Evolutionary conservation across 2,888 invertebrate species (phyloP).

Genomic region (Amblyjoppa proteus): DNA sequence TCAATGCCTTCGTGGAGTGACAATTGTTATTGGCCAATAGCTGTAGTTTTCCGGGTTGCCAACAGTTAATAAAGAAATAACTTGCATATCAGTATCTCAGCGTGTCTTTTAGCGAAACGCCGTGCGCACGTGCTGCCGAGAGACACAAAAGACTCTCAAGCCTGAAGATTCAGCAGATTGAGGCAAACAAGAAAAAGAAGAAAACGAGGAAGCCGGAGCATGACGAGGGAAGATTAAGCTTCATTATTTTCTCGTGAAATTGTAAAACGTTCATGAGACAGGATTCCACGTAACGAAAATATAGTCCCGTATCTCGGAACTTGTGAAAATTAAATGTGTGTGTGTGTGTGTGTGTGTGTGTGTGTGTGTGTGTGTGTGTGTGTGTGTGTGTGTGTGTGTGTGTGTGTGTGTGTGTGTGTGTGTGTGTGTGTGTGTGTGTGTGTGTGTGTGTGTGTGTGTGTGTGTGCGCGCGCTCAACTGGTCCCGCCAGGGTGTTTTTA

Average conservation of each 20-base stretch:
- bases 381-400: neutral
- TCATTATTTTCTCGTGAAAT: constrained; percentile 36
- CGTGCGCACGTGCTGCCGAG: constrained; percentile 1
- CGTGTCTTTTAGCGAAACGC: neutral
- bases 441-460: neutral
- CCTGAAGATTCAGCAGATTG: neutral
- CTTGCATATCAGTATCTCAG: neutral
- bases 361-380: too few species aligned
- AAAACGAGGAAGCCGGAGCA: neutral
- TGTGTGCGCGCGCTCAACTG: too few species aligned
- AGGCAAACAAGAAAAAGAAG: neutral
- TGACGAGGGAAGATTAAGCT: constrained; percentile 6
- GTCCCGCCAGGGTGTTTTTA: neutral
- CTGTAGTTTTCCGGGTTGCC: neutral
- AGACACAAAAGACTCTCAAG: neutral
- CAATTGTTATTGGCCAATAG: neutral
- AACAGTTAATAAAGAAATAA: neutral
- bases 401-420: neutral
- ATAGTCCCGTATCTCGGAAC: constrained; percentile 4
- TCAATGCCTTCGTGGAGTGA: neutral
- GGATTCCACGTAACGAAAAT: constrained; percentile 50
- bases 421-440: too few species aligned
- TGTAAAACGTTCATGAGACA: constrained; percentile 48
- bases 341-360: too few species aligned
- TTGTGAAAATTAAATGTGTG: neutral